phyloP scores from a whole-genome alignment of 2,113 vertebrate species.

The Alaudala cheleensis region DNA sequence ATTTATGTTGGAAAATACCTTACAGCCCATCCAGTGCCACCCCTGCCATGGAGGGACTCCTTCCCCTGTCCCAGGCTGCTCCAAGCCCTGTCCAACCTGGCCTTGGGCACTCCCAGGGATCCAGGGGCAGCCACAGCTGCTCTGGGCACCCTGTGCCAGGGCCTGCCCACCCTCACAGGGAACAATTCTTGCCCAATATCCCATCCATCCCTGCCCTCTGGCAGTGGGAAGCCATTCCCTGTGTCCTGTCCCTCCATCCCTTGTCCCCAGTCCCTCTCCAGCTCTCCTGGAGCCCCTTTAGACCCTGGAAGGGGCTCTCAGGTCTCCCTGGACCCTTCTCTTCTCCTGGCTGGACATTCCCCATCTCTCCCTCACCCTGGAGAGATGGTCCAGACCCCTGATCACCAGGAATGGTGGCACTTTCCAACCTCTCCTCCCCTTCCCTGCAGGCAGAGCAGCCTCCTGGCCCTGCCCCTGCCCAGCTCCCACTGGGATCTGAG shows the following conservation, averaged over 20 bases:
- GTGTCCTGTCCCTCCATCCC: not conserved
- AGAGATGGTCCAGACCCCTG: not conserved
- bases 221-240: not conserved
- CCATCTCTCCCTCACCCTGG: not conserved
- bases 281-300: not conserved
- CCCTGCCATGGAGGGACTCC: not conserved
- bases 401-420: accelerated
- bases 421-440: not conserved
- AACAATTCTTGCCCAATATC: accelerated
- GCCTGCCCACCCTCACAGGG: accelerated
- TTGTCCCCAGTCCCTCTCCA: not conserved
- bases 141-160: not conserved
- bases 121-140: not conserved
- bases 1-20: not conserved
- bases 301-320: accelerated
- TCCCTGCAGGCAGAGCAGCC: not conserved
- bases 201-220: accelerated
- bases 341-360: not conserved
- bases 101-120: not conserved
- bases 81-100: accelerated
- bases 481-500: not conserved
- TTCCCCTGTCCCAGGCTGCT: accelerated
- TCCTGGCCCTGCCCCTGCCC: not conserved
- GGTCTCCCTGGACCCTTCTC: not conserved
- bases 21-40: accelerated